Percentiles rank a stretch among this genome's conserved stretches.
phyloP scores from a whole-genome alignment of 2,888 invertebrate genomes.

The Steinernema hermaphroditum region DNA sequence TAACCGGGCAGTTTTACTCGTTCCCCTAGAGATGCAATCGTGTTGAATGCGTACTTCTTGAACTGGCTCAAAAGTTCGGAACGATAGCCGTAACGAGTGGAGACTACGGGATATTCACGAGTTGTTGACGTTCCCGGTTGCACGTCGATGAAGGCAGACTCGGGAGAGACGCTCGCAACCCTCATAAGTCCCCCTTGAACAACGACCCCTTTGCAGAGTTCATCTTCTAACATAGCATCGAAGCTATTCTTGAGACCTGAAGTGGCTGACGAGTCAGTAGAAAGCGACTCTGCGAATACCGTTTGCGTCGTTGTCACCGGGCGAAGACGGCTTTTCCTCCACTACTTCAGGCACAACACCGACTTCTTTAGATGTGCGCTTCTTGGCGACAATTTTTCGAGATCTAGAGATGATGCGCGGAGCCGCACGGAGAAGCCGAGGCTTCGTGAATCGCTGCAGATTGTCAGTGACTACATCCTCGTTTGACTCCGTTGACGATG shows the following conservation, averaged over 20 bases:
- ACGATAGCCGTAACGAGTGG: background rate
- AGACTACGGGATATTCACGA: background rate
- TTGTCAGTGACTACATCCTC: conserved; percentile 20
- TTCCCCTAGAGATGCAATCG: background rate
- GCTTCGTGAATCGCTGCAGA: conserved; percentile 25
- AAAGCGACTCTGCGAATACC: too few relatives aligned
- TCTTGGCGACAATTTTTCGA: background rate
- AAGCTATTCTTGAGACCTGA: background rate
- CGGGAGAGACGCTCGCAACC: background rate
- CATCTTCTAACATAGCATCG: conserved; percentile 1
- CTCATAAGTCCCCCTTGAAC: conserved; percentile 26
- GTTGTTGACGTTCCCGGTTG: background rate
- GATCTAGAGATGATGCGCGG: conserved; percentile 16
- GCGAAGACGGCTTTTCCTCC: too few relatives aligned
- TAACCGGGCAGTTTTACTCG: conserved; percentile 21
- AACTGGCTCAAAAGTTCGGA: conserved; percentile 2
- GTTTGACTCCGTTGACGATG: conserved; percentile 20
- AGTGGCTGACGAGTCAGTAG: too few relatives aligned
- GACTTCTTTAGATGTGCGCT: background rate
- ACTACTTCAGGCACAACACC: background rate
- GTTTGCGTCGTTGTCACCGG: too few relatives aligned
- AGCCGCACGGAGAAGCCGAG: background rate
- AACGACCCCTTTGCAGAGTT: conserved; percentile 12
- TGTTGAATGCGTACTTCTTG: background rate
- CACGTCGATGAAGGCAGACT: background rate